phyloP scores from a whole-genome alignment of 2,113 vertebrate species.

The Excalfactoria chinensis region DNA sequence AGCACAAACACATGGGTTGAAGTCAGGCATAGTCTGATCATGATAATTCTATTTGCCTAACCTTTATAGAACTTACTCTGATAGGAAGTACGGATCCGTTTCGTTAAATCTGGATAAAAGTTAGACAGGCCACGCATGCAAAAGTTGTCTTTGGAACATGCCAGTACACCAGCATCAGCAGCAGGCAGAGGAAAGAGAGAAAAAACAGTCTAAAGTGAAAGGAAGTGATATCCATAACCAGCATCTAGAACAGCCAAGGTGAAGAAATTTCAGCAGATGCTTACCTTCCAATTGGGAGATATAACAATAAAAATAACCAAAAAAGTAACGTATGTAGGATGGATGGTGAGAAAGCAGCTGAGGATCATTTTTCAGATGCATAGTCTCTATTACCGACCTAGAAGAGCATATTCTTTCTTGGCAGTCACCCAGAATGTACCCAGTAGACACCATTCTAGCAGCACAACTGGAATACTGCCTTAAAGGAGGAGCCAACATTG shows the following conservation, averaged over 20 bases:
- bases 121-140: conserved; percentile 99
- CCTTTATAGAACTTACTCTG: conserved; percentile 94
- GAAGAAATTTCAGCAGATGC: conserved; percentile 78
- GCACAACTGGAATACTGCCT: background rate
- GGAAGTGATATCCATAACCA: conserved; percentile 81
- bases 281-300: conserved; percentile 68
- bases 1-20: conserved; percentile 67
- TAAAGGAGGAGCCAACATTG: background rate
- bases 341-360: conserved; percentile 74
- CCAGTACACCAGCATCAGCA: conserved; percentile 93
- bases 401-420: background rate
- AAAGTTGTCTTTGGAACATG: conserved; percentile 99
- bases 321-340: conserved; percentile 70
- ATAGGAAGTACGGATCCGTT: conserved; percentile 99
- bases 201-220: conserved; percentile 86
- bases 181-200: conserved; percentile 84
- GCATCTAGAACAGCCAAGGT: conserved; percentile 80
- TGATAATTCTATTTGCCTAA: conserved; percentile 75
- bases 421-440: background rate
- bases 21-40: conserved; percentile 67
- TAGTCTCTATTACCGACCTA: background rate
- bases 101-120: conserved; percentile 99
- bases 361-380: conserved; percentile 48
- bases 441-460: background rate
- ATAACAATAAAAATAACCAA: conserved; percentile 67